Evolutionary conservation across 2,797 vertebrate species (phyloP).

Genomic region (Spatula versicolor): DNA sequence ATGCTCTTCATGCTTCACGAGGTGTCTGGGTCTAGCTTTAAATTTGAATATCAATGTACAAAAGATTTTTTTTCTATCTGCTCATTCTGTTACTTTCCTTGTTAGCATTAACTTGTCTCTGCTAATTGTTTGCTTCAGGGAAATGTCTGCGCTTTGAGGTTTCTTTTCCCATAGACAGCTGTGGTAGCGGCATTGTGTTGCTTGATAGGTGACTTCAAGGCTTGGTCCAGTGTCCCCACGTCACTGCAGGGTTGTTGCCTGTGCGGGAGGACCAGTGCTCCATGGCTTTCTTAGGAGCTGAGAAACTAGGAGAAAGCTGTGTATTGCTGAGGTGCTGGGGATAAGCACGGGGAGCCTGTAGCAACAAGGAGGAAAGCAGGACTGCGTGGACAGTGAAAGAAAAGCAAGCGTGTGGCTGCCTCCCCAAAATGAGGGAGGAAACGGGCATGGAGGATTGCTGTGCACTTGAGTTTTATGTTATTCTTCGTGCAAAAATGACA

Average conservation of each 20-base stretch:
- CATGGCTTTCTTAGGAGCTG: background rate
- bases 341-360: background rate
- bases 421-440: background rate
- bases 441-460: background rate
- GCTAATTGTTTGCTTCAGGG: conserved; percentile 38
- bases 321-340: background rate
- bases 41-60: background rate
- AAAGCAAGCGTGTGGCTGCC: background rate
- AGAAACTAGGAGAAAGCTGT: background rate
- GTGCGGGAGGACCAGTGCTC: background rate
- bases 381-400: background rate
- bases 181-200: background rate
- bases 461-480: background rate
- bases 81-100: background rate
- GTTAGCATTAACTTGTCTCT: background rate
- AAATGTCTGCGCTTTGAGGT: conserved; percentile 40
- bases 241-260: background rate
- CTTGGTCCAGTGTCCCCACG: background rate
- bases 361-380: background rate
- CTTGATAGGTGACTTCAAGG: background rate
- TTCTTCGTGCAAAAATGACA: too few relatives aligned
- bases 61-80: background rate
- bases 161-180: conserved; percentile 6
- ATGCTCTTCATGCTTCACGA: background rate
- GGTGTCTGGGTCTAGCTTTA: background rate